Evolutionary conservation across 2,888 invertebrate species (phyloP).

Genomic region (Rhingia campestris): DNA sequence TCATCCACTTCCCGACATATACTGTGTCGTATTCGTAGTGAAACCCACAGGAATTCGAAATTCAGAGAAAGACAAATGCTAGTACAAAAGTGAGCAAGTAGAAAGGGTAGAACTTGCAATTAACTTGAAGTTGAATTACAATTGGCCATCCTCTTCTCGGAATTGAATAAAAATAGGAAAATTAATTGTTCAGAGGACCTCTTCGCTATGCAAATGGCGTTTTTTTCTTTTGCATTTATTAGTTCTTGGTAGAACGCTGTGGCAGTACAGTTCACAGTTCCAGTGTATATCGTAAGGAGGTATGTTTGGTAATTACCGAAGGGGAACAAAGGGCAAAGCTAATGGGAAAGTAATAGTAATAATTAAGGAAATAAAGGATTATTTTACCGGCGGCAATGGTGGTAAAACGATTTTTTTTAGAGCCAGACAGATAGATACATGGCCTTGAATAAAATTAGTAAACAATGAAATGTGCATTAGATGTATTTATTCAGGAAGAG

Average conservation of each 20-base stretch:
- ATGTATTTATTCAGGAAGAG: too few species aligned
- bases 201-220: constrained; percentile 26
- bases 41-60: constrained; percentile 25
- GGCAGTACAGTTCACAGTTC: constrained; percentile 4
- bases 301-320: constrained; percentile 31
- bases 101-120: constrained; percentile 58
- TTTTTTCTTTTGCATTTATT: constrained; percentile 10
- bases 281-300: neutral
- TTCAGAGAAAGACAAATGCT: constrained; percentile 12
- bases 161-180: constrained; percentile 59
- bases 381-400: constrained; percentile 17
- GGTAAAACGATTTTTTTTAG: constrained; percentile 6
- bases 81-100: constrained; percentile 7
- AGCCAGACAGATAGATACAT: constrained; percentile 1
- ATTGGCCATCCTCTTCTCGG: constrained; percentile 43
- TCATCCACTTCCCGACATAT: neutral
- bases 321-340: constrained; percentile 14
- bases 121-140: constrained; percentile 65
- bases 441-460: constrained; percentile 43
- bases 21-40: constrained; percentile 1
- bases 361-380: constrained; percentile 37
- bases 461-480: neutral
- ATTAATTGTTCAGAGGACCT: constrained; percentile 47
- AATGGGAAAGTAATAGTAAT: constrained; percentile 51
- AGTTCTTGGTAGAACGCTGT: constrained; percentile 11